A percentile compares a stretch with the other conserved stretches of the same genome.
These are phyloP conservation scores for Conistra vaccinii DNA, from an alignment of 2,888 invertebrate species.

Conservation along the genomic window DNA sequence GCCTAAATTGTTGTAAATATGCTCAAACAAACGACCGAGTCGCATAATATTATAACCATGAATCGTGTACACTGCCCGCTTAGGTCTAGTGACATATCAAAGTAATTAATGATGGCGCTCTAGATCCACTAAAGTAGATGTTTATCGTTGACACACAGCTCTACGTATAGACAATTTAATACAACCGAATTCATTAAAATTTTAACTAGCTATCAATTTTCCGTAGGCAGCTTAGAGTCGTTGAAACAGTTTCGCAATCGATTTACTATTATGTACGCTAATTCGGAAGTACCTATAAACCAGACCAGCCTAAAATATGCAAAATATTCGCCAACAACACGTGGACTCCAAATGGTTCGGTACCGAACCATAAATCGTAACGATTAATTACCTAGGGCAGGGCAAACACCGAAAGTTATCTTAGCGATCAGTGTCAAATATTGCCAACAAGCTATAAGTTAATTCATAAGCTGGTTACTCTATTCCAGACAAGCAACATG, in stretches of 20 bases:
- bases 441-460: conserved; percentile 42
- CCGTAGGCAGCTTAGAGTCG: conserved; percentile 36
- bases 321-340: conserved; percentile 58
- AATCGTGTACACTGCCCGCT: not conserved
- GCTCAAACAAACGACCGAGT: not conserved
- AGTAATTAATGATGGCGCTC: conserved; percentile 44
- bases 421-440: conserved; percentile 59
- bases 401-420: conserved; percentile 61
- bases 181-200: conserved; percentile 37
- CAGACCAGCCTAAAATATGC: conserved; percentile 60
- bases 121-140: conserved; percentile 35
- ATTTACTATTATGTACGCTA: conserved; percentile 55
- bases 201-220: conserved; percentile 40
- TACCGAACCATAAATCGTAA: conserved; percentile 55
- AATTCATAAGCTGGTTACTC: conserved; percentile 23
- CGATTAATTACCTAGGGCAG: conserved; percentile 61
- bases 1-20: not conserved
- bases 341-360: conserved; percentile 51
- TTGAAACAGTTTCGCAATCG: conserved; percentile 55
- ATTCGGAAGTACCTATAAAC: conserved; percentile 61
- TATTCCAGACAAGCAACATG: conserved; percentile 37
- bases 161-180: conserved; percentile 37
- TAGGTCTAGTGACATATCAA: conserved; percentile 31
- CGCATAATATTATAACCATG: conserved; percentile 14
- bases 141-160: conserved; percentile 28